Evolutionary conservation across 2,113 vertebrate species (phyloP).

Genomic region (Bungarus multicinctus): DNA sequence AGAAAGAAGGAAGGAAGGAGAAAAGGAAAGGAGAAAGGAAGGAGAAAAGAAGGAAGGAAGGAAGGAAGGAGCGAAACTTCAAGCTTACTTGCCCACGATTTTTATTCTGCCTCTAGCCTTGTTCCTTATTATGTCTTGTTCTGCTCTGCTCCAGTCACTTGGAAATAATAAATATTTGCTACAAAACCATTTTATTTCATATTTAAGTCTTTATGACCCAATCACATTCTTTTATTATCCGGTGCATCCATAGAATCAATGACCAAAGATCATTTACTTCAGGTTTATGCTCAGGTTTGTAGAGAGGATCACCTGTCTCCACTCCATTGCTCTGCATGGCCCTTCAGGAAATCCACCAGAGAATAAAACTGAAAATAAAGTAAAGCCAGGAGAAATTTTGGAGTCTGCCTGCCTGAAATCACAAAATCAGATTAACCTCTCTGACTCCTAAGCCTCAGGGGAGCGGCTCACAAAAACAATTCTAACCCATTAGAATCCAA

Average conservation of each 20-base stretch:
- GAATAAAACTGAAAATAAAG: conserved; percentile 55
- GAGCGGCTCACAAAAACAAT: conserved; percentile 41
- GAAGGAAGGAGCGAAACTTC: not conserved
- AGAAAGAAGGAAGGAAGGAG: not conserved
- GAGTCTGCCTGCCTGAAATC: conserved; percentile 57
- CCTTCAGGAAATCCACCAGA: conserved; percentile 54
- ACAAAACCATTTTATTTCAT: conserved; percentile 11
- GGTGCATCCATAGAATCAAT: not conserved
- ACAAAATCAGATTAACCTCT: conserved; percentile 58
- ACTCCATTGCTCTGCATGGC: conserved; percentile 48
- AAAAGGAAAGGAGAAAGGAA: not conserved
- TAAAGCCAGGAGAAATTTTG: conserved; percentile 46
- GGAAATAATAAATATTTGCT: not conserved
- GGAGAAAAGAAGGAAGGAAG: not conserved
- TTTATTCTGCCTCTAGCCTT: conserved; percentile 20
- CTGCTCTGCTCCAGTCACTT: not conserved
- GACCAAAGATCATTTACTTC: conserved; percentile 36
- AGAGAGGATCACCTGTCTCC: conserved; percentile 36
- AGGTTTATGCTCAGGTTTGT: conserved; percentile 42
- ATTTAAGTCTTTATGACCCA: conserved; percentile 15
- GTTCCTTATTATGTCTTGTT: conserved; percentile 8
- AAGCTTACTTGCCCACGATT: not conserved
- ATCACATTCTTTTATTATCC: conserved; percentile 37
- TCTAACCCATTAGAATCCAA: conserved; percentile 41
- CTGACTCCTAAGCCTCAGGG: conserved; percentile 41